Percentiles rank a stretch among this genome's conserved stretches.
Conservation (phyloP, 2,797 vertebrate species). For the Channallabes apus region DNA sequence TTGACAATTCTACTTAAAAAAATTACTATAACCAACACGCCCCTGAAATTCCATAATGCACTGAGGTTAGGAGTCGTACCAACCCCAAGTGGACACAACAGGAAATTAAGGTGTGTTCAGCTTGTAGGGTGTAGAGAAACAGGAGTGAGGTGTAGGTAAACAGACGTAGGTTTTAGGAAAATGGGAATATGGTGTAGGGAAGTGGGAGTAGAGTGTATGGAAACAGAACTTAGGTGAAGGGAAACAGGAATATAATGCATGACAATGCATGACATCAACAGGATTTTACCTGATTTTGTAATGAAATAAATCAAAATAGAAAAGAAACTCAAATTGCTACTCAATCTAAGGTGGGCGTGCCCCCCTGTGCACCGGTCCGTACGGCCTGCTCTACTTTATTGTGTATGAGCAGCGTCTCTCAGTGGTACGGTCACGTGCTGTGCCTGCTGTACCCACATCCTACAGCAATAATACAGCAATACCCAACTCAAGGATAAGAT, state of each 20-base stretch:
- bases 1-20: not conserved
- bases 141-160: too few species aligned
- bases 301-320: not conserved
- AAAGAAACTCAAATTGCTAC: not conserved
- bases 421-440: not conserved
- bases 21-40: not conserved
- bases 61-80: not conserved
- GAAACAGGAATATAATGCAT: too few species aligned
- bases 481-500: not conserved
- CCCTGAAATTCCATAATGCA: not conserved
- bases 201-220: too few species aligned
- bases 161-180: too few species aligned
- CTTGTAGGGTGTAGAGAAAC: too few species aligned
- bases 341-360: not conserved
- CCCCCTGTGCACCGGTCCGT: not conserved
- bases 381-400: not conserved
- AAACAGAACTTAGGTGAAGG: too few species aligned
- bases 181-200: too few species aligned
- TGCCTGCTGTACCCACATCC: not conserved
- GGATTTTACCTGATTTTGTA: too few species aligned
- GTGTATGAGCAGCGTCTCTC: not conserved
- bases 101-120: not conserved
- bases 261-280: too few species aligned
- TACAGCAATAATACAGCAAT: not conserved
- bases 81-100: not conserved